phyloP scores from a whole-genome alignment of 1,140 invertebrate genomes.

The Doryteuthis pealeii region DNA sequence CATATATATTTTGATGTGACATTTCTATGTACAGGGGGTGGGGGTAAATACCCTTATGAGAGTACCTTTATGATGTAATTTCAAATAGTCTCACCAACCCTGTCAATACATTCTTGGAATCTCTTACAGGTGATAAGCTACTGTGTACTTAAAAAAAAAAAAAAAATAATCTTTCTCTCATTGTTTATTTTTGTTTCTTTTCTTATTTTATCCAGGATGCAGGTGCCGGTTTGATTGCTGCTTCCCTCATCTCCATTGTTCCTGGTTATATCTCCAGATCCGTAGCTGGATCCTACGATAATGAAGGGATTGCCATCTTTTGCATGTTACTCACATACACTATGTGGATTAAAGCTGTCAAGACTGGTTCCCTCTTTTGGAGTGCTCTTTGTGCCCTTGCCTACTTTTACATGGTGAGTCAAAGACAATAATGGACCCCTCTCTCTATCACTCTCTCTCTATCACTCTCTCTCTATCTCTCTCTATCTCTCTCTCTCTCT shows the following conservation, averaged over 20 bases:
- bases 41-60: too few species aligned
- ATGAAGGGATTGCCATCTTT: conserved; percentile 98
- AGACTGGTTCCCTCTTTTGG: conserved; percentile 93
- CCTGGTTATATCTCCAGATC: conserved; percentile 96
- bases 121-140: too few species aligned
- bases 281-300: conserved; percentile 97
- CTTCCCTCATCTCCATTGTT: conserved; percentile 93
- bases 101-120: too few species aligned
- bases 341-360: conserved; percentile 96
- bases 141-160: too few species aligned
- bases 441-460: too few species aligned
- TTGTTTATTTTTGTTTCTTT: neutral
- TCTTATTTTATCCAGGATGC: conserved; percentile 69
- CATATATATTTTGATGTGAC: too few species aligned
- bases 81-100: too few species aligned
- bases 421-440: neutral
- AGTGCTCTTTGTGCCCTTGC: conserved; percentile 84
- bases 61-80: too few species aligned
- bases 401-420: conserved; percentile 95
- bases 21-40: too few species aligned
- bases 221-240: conserved; percentile 88
- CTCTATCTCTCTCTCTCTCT: too few species aligned
- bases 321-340: conserved; percentile 98
- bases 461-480: too few species aligned
- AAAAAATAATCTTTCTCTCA: too few species aligned